Evolutionary conservation across 2,113 vertebrate genomes (phyloP), one percentile per base, ranked within the genome.

Genomic region (Laticauda colubrina): DNA sequence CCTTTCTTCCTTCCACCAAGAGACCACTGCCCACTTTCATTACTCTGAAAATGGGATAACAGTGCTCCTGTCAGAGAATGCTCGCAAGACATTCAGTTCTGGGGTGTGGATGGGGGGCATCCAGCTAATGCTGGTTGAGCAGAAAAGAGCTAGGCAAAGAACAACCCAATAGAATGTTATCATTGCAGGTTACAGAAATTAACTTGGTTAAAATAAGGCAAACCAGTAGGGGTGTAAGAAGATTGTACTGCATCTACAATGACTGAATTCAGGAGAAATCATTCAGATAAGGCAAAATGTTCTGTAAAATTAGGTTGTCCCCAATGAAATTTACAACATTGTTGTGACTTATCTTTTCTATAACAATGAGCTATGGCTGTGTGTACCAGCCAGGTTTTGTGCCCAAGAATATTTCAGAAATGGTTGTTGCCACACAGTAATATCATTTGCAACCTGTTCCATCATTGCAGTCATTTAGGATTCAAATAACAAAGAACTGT

Each of bases 1-100:
- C 61, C 61, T 14, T n/a, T n/a, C 64, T 94, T 96, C 95, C 97
- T 94, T 93, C 75, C 85, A 4, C 5, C 0, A 0, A 90, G 88
- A 93, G 0, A 0, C 89, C 75, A 53, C 91, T 53, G 93, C 90
- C 93, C 85, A 0, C 87, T 55, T 94, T 91, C 81, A 43, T 96
- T 91, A 59, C 75, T 7, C 89, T 92, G 93, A 90, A 96, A 95
- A 94, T 91, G 59, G 34, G 34, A 34, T 81, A 81, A 81, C 1
- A 6, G n/a, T 26, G 12, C 4, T 92, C 89, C 90, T 43, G 87
- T 87, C 95, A 89, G 91, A 92, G 59, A 29, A 39, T 34, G 54
- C 64, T 94, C 56, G 18, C 24, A 95, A 88, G 90, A 56, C 89
- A 89, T 51, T 15, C 86, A 87, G 11, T 24, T 0, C 56, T 75